Base-by-base conservation (phyloP, 2,113 vertebrate genomes). In the Microtus ochrogaster region DNA sequence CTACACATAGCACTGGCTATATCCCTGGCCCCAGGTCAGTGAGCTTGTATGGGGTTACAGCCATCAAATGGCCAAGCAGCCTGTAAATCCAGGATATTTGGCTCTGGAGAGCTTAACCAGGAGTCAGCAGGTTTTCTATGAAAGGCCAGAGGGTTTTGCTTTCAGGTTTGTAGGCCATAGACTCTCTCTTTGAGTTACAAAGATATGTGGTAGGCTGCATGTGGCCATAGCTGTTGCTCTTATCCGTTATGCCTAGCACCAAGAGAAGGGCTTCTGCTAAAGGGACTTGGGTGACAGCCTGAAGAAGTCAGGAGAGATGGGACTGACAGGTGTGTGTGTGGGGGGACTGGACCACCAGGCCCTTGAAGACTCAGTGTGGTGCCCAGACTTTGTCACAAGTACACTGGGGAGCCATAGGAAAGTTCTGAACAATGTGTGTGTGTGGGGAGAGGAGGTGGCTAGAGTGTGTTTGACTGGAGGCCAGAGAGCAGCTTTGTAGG, bases 1-100 rank as follows among this genome's bases (percentile, higher is more conserved):
- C 86, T 47, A 14, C 0, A 0, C 0, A 33, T 16, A 52, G 30
- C 47, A 41, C 47, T 13, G 6, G 3, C 0, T 5, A 7, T 22
- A 11, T 49, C 79, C 82, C 2, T 7, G 14, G 1, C 36, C 7
- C 47, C 58, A 26, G 30, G 58, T 66, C 41, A 6, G 26, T 16
- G 21, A 14, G 21, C 14, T 65, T 13, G 17, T 8, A 28, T 14
- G 26, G 11, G 79, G 63, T 70, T 33, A 8, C 10, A 0, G 47
- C 58, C 33, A 30, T n/a, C 24, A 8, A 2, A 28, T n/a, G 65
- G 28, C 78, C 11, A 39, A 72, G 22, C 36, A 65, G 89, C 26
- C 89, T 76, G 26, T 30, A 36, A 68, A 66, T 44, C 28, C 44
- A 1, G 44, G 73, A 24, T 2, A 19, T 63, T 49, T 76, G 58